Conservation (phyloP, 2,888 invertebrate genomes). For the Orthosia incerta region DNA sequence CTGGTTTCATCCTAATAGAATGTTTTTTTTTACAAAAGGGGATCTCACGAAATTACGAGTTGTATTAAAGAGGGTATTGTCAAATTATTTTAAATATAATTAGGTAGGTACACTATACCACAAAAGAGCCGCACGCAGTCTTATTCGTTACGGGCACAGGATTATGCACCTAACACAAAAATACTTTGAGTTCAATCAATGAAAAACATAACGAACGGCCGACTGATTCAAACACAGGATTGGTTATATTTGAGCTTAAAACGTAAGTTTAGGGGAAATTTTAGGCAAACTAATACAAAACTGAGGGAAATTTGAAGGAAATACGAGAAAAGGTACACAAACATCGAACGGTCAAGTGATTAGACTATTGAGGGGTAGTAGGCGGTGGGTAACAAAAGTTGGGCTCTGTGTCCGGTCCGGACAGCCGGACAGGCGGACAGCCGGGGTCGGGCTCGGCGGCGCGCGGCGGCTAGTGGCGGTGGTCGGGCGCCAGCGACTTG, state of each 20-base stretch:
- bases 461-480: conserved; percentile 54
- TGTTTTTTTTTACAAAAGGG: conserved; percentile 36
- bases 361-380: conserved; percentile 45
- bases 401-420: conserved; percentile 18
- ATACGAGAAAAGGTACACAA: conserved; percentile 25
- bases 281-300: conserved; percentile 45
- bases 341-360: conserved; percentile 41
- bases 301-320: conserved; percentile 31
- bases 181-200: conserved; percentile 63
- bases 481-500: conserved; percentile 89
- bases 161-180: conserved; percentile 65
- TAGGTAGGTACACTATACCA: conserved; percentile 68
- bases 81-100: conserved; percentile 62
- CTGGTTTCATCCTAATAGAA: conserved; percentile 26
- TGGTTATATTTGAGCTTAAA: conserved; percentile 42
- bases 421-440: conserved; percentile 11
- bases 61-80: conserved; percentile 60
- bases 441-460: conserved; percentile 25
- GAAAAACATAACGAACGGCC: conserved; percentile 26
- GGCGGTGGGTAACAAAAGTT: conserved; percentile 40
- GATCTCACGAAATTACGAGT: conserved; percentile 44
- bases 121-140: conserved; percentile 75
- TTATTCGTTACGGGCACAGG: conserved; percentile 72
- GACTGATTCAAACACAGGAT: conserved; percentile 37
- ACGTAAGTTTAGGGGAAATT: conserved; percentile 29